Conservation (phyloP, 23 tunicate genomes). For the Trididemnum clinides region DNA sequence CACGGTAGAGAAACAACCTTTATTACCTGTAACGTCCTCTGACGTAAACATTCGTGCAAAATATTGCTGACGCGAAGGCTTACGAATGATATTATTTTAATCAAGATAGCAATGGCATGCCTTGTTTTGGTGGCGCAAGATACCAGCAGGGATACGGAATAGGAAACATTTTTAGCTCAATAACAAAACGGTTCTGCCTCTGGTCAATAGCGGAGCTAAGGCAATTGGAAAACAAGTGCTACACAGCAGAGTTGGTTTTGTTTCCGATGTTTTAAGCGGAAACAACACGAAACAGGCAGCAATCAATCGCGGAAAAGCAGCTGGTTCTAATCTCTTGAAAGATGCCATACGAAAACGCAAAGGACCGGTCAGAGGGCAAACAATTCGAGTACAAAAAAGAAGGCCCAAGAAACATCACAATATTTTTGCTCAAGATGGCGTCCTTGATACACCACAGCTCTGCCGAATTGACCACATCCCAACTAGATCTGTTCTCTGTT, state of each 20-base stretch:
- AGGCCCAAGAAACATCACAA: background rate
- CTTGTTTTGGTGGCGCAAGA: no score
- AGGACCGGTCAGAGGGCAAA: background rate
- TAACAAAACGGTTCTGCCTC: background rate
- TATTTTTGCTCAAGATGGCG: background rate
- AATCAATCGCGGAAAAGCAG: background rate
- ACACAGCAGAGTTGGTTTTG: background rate
- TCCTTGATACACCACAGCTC: background rate
- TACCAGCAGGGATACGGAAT: no score
- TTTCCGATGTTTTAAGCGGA: slow-evolving; percentile 5
- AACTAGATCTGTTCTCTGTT: slow-evolving; percentile 27
- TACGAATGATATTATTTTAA: background rate
- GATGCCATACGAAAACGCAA: background rate
- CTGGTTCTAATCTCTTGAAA: background rate
- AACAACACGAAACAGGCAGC: slow-evolving; percentile 27
- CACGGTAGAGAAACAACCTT: no score
- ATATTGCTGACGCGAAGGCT: background rate
- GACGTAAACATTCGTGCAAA: no score
- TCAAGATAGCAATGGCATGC: background rate
- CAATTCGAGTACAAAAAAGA: background rate
- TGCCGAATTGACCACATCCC: background rate
- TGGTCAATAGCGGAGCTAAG: slow-evolving; percentile 25
- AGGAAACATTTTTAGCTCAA: background rate
- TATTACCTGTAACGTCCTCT: no score
- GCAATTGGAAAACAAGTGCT: slow-evolving; percentile 11